These are phyloP conservation scores for Oscheius onirici DNA, from an alignment of 2,888 invertebrate genomes.

Conservation along the genomic window DNA sequence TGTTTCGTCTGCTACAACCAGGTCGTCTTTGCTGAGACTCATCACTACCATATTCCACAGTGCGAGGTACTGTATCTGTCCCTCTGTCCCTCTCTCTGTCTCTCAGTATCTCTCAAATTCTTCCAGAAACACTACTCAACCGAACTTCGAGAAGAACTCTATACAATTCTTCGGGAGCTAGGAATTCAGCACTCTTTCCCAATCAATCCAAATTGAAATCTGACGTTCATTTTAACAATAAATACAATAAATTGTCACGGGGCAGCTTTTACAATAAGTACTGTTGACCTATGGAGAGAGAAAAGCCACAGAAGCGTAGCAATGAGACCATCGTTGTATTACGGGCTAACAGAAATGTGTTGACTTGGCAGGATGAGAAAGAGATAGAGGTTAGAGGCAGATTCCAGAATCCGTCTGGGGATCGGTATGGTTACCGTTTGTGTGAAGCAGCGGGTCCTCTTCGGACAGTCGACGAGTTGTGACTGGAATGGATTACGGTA, in stretches of 20 bases:
- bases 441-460: conserved; percentile 13
- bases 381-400: no score
- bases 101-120: no score
- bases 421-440: conserved; percentile 16
- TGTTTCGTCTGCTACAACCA: no score
- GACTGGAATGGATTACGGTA: background rate
- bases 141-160: no score
- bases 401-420: conserved; percentile 26
- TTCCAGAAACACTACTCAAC: no score
- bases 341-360: background rate
- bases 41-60: no score
- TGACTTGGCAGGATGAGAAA: background rate
- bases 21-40: no score
- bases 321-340: conserved; percentile 17
- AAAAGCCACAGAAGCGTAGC: background rate
- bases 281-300: background rate
- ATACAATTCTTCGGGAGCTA: background rate
- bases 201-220: background rate
- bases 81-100: no score
- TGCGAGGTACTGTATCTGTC: no score
- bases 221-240: background rate
- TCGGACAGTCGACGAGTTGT: background rate
- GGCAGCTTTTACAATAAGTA: background rate
- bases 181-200: background rate
- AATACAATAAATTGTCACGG: background rate